Evolutionary conservation across 2,113 vertebrate genomes (phyloP).

Genomic region (Sula dactylatra): DNA sequence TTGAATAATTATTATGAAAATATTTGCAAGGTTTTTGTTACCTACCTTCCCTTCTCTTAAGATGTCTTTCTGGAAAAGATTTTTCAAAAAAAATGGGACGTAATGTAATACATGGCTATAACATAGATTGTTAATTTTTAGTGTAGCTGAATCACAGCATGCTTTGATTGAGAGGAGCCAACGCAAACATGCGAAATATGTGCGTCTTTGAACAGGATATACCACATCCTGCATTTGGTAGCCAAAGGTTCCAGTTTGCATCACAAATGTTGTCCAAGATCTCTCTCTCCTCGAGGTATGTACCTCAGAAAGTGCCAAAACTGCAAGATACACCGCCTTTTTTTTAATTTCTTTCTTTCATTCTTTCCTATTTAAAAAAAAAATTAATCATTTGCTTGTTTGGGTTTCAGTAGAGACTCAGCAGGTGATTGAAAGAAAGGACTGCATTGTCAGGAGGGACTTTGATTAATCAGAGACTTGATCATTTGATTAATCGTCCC

Average conservation of each 20-base stretch:
- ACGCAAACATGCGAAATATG: conserved; percentile 73
- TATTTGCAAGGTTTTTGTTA: conserved; percentile 18
- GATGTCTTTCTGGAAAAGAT: conserved; percentile 44
- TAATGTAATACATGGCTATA: conserved; percentile 63
- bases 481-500: conserved; percentile 47
- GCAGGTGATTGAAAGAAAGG: conserved; percentile 59
- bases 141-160: conserved; percentile 68
- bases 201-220: conserved; percentile 75
- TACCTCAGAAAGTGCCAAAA: conserved; percentile 39
- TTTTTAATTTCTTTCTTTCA: background rate
- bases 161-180: conserved; percentile 70
- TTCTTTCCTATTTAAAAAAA: background rate
- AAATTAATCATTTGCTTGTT: conserved; percentile 53
- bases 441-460: conserved; percentile 5
- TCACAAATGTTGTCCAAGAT: conserved; percentile 65
- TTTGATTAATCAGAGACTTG: conserved; percentile 66
- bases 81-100: background rate
- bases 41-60: conserved; percentile 20
- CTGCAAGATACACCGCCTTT: background rate
- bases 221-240: conserved; percentile 75
- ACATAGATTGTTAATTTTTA: conserved; percentile 72
- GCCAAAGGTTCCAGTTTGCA: conserved; percentile 70
- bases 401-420: conserved; percentile 35
- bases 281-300: conserved; percentile 53
- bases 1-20: conserved; percentile 26